A percentile compares a stretch with the other conserved stretches of the same genome.
These are phyloP conservation scores for Salpingus planirostris DNA, from an alignment of 2,888 invertebrate species.

Conservation along the genomic window DNA sequence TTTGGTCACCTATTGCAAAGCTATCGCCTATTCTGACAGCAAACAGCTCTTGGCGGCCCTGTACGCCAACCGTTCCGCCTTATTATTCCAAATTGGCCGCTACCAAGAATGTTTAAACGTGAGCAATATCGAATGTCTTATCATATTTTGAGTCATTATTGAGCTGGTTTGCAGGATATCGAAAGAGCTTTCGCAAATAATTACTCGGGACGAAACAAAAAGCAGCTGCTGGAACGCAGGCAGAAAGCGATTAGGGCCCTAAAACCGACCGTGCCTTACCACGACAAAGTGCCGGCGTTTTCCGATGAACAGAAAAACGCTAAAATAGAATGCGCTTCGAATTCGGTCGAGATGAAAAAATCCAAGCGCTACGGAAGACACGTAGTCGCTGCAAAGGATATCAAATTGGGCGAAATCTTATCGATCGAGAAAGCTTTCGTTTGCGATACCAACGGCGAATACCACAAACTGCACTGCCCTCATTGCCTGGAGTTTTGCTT, in stretches of 20 bases:
- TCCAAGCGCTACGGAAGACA: not conserved
- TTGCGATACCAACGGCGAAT: too few species aligned
- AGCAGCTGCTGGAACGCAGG: not conserved
- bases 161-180: too few species aligned
- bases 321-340: constrained; percentile 29
- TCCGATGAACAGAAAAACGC: constrained; percentile 5
- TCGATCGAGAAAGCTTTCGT: not conserved
- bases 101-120: too few species aligned
- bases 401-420: not conserved
- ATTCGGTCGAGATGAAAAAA: not conserved
- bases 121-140: too few species aligned
- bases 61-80: too few species aligned
- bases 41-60: too few species aligned
- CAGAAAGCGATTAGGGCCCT: not conserved
- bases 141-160: too few species aligned
- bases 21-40: too few species aligned
- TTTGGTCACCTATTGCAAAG: too few species aligned
- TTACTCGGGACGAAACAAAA: not conserved
- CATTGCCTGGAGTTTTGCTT: not conserved
- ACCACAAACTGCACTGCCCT: too few species aligned
- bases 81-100: too few species aligned
- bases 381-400: not conserved
- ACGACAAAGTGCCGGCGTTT: not conserved
- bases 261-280: not conserved
- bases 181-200: not conserved